Base-by-base conservation (phyloP, 2,113 vertebrate genomes). In the Poeciliopsis turrubarensis region DNA sequence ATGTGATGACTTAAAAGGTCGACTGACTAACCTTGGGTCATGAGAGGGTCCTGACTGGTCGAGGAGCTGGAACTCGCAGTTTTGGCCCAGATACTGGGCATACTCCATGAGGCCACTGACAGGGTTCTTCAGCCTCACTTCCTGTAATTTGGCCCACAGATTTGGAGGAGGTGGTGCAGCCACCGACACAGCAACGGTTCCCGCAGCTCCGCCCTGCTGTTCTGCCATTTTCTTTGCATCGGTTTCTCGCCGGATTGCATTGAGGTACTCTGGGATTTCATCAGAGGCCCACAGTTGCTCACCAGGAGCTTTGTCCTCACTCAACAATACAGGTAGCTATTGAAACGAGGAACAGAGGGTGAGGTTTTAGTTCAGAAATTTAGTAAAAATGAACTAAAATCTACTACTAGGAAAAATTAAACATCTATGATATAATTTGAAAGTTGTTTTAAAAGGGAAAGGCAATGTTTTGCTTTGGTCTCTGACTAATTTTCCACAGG, bases 71-170 rank as follows among this genome's bases (percentile, higher is more conserved):
- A 99, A 98, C 89, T 98, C 97, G 64, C 97, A 99, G 79, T 91
- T 96, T 69, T 97, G 95, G 65, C 92, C 95, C 3, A 94, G 92
- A 92, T 95, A 97, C 93, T 99, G 97, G n/a, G 97, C 95, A 19
- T 97, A 98, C 27, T 99, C 98, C 60, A 97, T 96, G 22, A 99
- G 94, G 41, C 97, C 97, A 0, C 98, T 99, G 81, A 99, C 94
- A 0, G 98, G 97, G 86, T 99, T 98, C 94, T 99, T 99, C 83
- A 95, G 90, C 84, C 92, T 95, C 82, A 97, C 96, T 68, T 97
- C 96, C 14, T 95, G 90, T n/a, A 99, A 93, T 14, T 98, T 94
- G 61, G 87, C 94, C 94, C 9, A 92, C 85, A 92, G 78, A 80
- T 91, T 93, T 72, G 93, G 87, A 8, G 92, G 87, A 62, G 91